Conservation (phyloP, 2,113 vertebrate species). For the Ailuropoda melanoleuca region DNA sequence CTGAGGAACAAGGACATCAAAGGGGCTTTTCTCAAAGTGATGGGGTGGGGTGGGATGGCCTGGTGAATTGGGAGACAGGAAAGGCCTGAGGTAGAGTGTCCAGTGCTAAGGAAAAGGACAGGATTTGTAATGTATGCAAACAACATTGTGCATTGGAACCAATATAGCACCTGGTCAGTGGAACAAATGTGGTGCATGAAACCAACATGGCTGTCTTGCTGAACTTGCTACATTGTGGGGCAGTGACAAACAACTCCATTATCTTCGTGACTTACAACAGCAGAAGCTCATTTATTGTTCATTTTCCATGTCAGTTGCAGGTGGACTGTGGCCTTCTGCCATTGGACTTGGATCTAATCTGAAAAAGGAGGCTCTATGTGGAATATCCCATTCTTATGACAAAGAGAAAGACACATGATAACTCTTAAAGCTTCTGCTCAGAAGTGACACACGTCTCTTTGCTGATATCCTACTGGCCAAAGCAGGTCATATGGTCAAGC, state of each 20-base stretch:
- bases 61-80: background rate
- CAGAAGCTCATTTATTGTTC: background rate
- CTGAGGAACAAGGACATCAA: conserved; percentile 67
- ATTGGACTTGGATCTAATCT: background rate
- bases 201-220: background rate
- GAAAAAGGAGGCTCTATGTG: background rate
- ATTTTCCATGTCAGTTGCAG: background rate
- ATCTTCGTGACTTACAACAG: background rate
- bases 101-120: background rate
- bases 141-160: background rate
- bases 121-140: background rate
- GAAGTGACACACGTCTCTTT: background rate
- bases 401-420: background rate
- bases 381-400: background rate
- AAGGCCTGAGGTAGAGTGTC: background rate
- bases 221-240: background rate
- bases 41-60: background rate
- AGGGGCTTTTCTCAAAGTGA: conserved; percentile 44
- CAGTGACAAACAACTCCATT: background rate
- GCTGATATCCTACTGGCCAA: background rate
- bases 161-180: background rate
- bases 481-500: background rate
- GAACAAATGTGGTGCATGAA: background rate
- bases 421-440: background rate
- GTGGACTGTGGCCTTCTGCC: background rate